A percentile compares a stretch with the other conserved stretches of the same genome.
phyloP scores from a whole-genome alignment of 2,888 invertebrate genomes.

The Frankliniella intonsa region DNA sequence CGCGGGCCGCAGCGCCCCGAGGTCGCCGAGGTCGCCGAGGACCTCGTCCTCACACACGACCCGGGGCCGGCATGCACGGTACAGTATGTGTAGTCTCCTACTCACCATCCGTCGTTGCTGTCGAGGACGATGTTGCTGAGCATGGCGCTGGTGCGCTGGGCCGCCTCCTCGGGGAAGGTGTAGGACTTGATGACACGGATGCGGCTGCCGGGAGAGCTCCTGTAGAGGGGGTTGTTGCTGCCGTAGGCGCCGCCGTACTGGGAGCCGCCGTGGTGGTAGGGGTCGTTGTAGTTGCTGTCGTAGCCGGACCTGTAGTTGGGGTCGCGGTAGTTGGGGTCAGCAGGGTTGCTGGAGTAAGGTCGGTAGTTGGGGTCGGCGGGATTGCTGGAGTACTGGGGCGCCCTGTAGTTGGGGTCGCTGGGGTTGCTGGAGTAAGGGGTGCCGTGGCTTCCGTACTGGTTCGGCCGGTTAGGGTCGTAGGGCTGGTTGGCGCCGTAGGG shows the following conservation, averaged over 20 bases:
- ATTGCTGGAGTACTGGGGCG: not conserved
- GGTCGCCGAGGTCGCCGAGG: no score
- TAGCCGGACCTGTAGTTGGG: constrained; percentile 19
- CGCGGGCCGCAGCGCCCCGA: no score
- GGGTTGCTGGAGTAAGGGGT: not conserved
- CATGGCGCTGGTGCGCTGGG: constrained; percentile 55
- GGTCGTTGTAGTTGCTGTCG: not conserved
- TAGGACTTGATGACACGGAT: constrained; percentile 48
- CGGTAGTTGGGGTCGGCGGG: not conserved
- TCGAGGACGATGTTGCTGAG: constrained; percentile 70
- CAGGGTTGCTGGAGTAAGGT: constrained; percentile 7
- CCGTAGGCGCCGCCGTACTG: constrained; percentile 12
- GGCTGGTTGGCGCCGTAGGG: not conserved
- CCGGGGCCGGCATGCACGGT: no score
- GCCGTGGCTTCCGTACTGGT: not conserved
- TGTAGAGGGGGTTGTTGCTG: constrained; percentile 14
- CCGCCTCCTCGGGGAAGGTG: constrained; percentile 58
- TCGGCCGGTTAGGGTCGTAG: not conserved
- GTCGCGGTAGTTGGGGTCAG: constrained; percentile 16
- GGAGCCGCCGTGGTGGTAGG: not conserved
- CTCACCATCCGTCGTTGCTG: constrained; percentile 53
- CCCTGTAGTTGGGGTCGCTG: not conserved
- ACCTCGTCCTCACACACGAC: no score
- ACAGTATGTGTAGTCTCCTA: not conserved
- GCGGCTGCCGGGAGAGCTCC: not conserved